These are phyloP conservation scores for Lophura nycthemera DNA, from an alignment of 2,113 vertebrate species.

Conservation along the genomic window DNA sequence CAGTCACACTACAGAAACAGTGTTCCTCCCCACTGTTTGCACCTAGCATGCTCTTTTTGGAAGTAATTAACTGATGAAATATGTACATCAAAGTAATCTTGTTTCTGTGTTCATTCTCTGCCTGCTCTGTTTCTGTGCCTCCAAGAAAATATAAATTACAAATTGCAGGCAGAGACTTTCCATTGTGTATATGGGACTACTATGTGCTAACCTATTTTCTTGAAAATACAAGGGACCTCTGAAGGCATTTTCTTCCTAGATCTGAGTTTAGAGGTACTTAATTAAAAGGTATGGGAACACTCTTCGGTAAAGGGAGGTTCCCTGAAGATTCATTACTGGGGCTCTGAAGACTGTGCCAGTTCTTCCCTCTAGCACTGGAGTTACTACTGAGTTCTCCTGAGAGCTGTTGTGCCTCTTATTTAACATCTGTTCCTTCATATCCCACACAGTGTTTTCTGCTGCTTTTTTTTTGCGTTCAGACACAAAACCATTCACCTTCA, in stretches of 20 bases:
- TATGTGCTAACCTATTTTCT: neutral
- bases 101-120: neutral
- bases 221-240: neutral
- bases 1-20: neutral
- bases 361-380: neutral
- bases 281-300: neutral
- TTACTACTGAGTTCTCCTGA: neutral
- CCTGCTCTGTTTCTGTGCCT: neutral
- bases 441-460: neutral
- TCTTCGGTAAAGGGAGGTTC: neutral
- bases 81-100: neutral
- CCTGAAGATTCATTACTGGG: neutral
- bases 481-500: neutral
- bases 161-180: neutral
- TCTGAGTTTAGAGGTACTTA: neutral
- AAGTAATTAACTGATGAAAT: neutral
- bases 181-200: fast-evolving
- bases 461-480: neutral
- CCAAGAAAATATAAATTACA: neutral
- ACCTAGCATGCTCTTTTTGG: fast-evolving
- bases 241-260: neutral
- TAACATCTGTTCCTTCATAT: neutral
- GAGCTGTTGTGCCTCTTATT: neutral
- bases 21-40: neutral
- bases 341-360: neutral